Base-by-base conservation (phyloP, 2,888 invertebrate species). In the Agrochola circellaris region DNA sequence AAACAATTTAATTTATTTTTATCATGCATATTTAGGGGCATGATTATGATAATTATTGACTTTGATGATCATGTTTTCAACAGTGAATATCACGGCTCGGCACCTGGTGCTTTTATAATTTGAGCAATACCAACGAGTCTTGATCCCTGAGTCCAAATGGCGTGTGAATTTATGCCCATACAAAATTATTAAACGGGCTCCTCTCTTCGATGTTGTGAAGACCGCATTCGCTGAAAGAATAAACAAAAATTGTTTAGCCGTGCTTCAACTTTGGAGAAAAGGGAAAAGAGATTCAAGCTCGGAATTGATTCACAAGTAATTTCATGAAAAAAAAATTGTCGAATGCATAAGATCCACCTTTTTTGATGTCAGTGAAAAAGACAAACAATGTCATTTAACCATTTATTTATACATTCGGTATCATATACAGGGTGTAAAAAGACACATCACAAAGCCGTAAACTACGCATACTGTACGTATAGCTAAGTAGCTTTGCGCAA, bases 51-150 rank as follows among this genome's bases (percentile, higher is more conserved):
- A 15, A 73, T 34, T 67, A 45, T 73, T 79, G 0, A 69, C 15
- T 45, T 42, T 79, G 11, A 83, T 1, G 6, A 83, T 60, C 1
- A 0, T 45, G 9, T 73, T 38, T 6, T 73, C 6, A 8, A 83
- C 20, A 6, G 82, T 83, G 9, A 62, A 79, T 62, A 83, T 38
- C 0, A 54, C 72, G 2, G 84, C 83, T 26, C 60, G 51, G 48
- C 84, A 83, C 8, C 84, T 70, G 0, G 2, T 70, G 0, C 6
- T 70, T 3, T 54, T 66, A 26, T 84, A 73, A 38, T 68, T 30
- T 0, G 68, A 61, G 45, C 83, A 83, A 48, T 64, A 61, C 83
- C 84, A 83, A 3, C 83, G 75, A 0, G 84, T 83, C 26, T 83
- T 83, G 5, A 26, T 0, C 0, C 83, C 84, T 0, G 11, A 30